Evolutionary conservation across 2,888 invertebrate genomes (phyloP), one percentile per base, ranked within the genome.

Genomic region (Iselma pallidipennis): DNA sequence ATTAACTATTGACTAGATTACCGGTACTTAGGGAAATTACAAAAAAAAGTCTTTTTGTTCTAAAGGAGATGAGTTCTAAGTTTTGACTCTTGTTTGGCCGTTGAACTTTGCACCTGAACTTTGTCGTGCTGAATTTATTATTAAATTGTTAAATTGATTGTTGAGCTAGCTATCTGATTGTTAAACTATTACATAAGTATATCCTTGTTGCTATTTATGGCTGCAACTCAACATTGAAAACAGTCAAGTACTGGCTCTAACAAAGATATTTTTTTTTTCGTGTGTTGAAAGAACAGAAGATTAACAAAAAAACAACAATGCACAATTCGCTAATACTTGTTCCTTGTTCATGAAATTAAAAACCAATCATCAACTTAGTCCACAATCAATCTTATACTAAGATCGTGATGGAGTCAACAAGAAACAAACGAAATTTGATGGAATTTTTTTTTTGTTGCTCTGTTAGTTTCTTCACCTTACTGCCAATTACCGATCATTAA

Each of bases 141-240:
- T 53, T 25, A 58, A 58, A 59, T 55, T 60, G 55, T 52, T 60
- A 56, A 60, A 60, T 56, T 60, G 60, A 60, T 60, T 60, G 59
- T 49, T 55, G 25, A 31, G 26, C 19, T 49, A 9, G 12, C 49
- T 54, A 59, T 59, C 59, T 54, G 59, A 59, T 59, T 55, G 59
- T 49, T 55, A 50, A 49, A 60, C 60, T 56, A 45, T 60, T 59
- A 59, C 42, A 28, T 48, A 33, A 49, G 25, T 49, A 48, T 49
- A 58, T 57, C 58, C 58, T 31, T 31, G 51, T 31, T 31, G 51
- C 31, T 51, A 26, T 51, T 51, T 51, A 51, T 51, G 51, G 51
- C 16, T 29, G 28, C 28, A 28, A 33, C 33, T 49, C 14, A 14
- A 19, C 23, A 25, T 14, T 12, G 48, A 45, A 45, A 49, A 51